Evolutionary conservation across 1,140 invertebrate genomes (phyloP), one percentile per base, ranked within the genome.

Genomic region (Tenebrio molitor): DNA sequence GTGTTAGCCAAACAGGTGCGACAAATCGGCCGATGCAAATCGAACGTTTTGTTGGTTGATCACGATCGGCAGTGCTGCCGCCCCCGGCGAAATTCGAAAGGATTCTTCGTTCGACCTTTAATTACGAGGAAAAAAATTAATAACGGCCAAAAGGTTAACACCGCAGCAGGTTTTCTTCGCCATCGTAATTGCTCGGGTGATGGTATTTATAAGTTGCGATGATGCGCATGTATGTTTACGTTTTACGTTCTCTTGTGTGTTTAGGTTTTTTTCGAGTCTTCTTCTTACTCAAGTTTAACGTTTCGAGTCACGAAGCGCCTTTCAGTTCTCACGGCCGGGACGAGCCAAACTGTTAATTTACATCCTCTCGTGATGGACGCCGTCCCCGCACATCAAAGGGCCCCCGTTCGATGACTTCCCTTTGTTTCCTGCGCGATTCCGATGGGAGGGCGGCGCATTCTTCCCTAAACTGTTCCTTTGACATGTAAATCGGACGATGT

Each of bases 91-190:
- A 53, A 58, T 58, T 58, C 21, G 50, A 58, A 58, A 58, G 50
- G 46, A 53, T 53, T 16, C 46, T 29, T 29, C 23, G 23, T 29
- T 29, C 23, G 23, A 58, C 50, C 50, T 58, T 58, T 58, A 29
- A 58, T 58, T 58, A 29, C 50, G 15, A 3, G 12, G 19, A 69
- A 62, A 70, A 39, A 53, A 62, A 70, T 70, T 36, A 62, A 46
- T 69, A 46, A 50, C 41, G 50, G 69, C 58, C 29, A 41, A 70
- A 70, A 70, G 50, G 69, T 70, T 70, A 70, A 41, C 50, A 63
- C 63, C 36, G 41, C 8, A 42, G 58, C 69, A 36, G 69, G 69
- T 70, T 70, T 23, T 21, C 67, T 19, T 46, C 39, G 41, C 41
- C 29, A 53, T 46, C 2, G 67, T 69, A 69, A 69, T 69, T 69